phyloP scores from a whole-genome alignment of 1,140 invertebrate genomes.

The Copidosoma floridanum region DNA sequence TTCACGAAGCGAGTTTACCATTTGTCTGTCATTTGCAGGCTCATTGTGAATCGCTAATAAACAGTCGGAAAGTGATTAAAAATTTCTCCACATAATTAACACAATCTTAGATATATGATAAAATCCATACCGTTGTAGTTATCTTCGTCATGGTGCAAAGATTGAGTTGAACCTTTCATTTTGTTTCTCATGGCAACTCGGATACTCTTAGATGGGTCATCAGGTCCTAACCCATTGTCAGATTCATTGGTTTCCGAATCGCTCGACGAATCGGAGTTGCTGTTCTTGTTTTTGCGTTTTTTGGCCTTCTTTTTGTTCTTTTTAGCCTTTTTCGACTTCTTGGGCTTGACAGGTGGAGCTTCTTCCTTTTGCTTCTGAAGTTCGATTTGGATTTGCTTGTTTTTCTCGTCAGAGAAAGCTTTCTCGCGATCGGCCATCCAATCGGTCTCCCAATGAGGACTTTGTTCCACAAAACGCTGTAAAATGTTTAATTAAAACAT shows the following conservation, averaged over 20 bases:
- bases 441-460: slow-evolving; percentile 81
- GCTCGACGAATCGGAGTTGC: slow-evolving; percentile 53
- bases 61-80: slow-evolving; percentile 30
- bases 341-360: slow-evolving; percentile 36
- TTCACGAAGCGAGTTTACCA: slow-evolving; percentile 50
- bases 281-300: slow-evolving; percentile 56
- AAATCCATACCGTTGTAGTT: slow-evolving; percentile 1
- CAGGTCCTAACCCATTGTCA: slow-evolving; percentile 28
- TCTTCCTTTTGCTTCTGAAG: slow-evolving; percentile 55
- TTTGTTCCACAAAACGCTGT: slow-evolving; percentile 75
- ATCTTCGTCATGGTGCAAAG: slow-evolving; percentile 17
- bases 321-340: slow-evolving; percentile 60
- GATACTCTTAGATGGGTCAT: slow-evolving; percentile 63
- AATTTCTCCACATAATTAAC: slow-evolving; percentile 52
- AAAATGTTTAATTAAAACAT: background rate
- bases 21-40: slow-evolving; percentile 39
- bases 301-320: slow-evolving; percentile 64
- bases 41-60: slow-evolving; percentile 1
- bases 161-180: slow-evolving; percentile 50
- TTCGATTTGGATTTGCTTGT: slow-evolving; percentile 50
- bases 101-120: background rate
- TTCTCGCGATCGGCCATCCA: slow-evolving; percentile 79
- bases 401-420: slow-evolving; percentile 60
- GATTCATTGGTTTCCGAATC: slow-evolving; percentile 57
- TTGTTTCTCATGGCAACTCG: slow-evolving; percentile 70